Evolutionary conservation across 2,888 invertebrate species (phyloP).

Genomic region (Cacoxenus indagator): DNA sequence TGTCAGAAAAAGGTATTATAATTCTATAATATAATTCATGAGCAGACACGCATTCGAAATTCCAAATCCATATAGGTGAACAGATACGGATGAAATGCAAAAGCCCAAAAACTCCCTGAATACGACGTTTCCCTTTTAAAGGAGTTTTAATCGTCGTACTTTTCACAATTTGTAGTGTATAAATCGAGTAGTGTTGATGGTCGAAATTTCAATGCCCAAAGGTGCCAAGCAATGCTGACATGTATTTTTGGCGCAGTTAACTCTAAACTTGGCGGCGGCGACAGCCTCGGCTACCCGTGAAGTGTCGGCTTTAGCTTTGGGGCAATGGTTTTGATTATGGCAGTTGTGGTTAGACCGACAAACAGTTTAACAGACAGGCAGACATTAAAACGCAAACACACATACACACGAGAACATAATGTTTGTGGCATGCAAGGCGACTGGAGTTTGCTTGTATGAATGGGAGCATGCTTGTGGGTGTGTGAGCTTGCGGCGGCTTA

Average conservation of each 20-base stretch:
- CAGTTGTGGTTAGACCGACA: slow-evolving; percentile 20
- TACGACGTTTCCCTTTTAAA: too few relatives aligned
- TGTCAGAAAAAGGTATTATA: too few relatives aligned
- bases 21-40: too few relatives aligned
- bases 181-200: too few relatives aligned
- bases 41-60: too few relatives aligned
- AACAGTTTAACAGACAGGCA: slow-evolving; percentile 6
- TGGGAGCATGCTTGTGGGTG: neutral
- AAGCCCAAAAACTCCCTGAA: too few relatives aligned
- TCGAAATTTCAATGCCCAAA: too few relatives aligned
- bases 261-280: neutral
- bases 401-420: neutral
- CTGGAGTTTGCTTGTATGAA: too few relatives aligned
- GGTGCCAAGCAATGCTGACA: slow-evolving; percentile 10
- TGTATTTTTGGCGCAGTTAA: slow-evolving; percentile 14
- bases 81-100: neutral
- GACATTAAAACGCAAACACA: neutral
- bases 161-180: too few relatives aligned
- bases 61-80: too few relatives aligned
- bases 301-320: neutral
- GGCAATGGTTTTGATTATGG: slow-evolving; percentile 18
- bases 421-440: too few relatives aligned
- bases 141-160: too few relatives aligned
- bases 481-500: neutral
- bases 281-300: neutral